phyloP scores from a whole-genome alignment of 2,888 invertebrate species.

The Candidula unifasciata region DNA sequence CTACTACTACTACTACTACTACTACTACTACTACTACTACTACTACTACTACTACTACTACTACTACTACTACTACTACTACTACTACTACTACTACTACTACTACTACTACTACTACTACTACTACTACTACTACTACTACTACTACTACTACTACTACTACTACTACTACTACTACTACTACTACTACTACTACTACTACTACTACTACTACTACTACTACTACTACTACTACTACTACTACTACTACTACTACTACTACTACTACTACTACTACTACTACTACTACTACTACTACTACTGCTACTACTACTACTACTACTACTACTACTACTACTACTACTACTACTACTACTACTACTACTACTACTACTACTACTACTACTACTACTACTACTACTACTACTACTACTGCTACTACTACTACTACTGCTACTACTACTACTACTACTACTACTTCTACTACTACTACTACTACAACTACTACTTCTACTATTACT shows the following conservation, averaged over 20 bases:
- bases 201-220: background rate
- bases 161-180: background rate
- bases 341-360: background rate
- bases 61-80: background rate
- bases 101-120: background rate
- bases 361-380: background rate
- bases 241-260: conserved; percentile 30
- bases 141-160: background rate
- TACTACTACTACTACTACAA: background rate
- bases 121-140: background rate
- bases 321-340: background rate
- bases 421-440: background rate
- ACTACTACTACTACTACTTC: background rate
- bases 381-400: background rate
- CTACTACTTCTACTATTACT: background rate
- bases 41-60: conserved; percentile 23
- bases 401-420: background rate
- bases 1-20: conserved; percentile 37
- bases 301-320: conserved; percentile 36
- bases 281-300: conserved; percentile 35
- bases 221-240: background rate
- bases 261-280: conserved; percentile 35
- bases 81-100: background rate
- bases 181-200: background rate
- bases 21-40: conserved; percentile 35